Conservation (phyloP, 2,113 vertebrate genomes). For the Elgaria multicarinata region DNA sequence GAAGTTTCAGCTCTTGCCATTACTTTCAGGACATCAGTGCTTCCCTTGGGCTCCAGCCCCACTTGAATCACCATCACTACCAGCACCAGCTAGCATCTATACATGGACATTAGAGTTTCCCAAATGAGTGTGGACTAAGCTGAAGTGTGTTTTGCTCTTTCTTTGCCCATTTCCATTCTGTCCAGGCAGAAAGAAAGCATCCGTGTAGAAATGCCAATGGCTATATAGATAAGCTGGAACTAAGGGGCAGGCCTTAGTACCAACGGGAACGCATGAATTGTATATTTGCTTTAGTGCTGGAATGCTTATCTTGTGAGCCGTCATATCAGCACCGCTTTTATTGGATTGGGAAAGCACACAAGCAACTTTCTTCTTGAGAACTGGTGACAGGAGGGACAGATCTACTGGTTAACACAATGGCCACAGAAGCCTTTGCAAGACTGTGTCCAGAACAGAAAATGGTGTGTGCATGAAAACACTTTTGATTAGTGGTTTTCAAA, state of each 20-base stretch:
- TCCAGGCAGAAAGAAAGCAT: not conserved
- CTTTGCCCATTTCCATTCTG: not conserved
- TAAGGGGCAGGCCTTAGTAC: not conserved
- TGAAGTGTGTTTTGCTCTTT: not conserved
- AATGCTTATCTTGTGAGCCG: not conserved
- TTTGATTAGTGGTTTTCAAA: not conserved
- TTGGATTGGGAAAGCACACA: rapidly evolving
- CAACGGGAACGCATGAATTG: too few relatives aligned
- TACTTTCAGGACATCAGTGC: not conserved
- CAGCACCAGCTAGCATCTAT: not conserved
- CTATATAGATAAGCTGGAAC: not conserved
- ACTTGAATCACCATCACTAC: not conserved
- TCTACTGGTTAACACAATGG: not conserved
- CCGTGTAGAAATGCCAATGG: not conserved
- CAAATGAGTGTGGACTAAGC: not conserved
- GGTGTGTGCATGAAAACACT: not conserved
- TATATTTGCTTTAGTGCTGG: not conserved
- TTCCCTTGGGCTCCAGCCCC: not conserved
- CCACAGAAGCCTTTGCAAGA: too few relatives aligned
- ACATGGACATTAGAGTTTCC: not conserved
- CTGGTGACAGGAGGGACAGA: not conserved
- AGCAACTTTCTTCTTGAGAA: conserved; percentile 8
- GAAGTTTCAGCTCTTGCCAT: not conserved
- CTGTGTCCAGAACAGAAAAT: not conserved
- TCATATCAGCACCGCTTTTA: not conserved